Evolutionary conservation across 2,888 invertebrate species (phyloP), one percentile per base, ranked within the genome.

Genomic region (Eupeodes latifasciatus): DNA sequence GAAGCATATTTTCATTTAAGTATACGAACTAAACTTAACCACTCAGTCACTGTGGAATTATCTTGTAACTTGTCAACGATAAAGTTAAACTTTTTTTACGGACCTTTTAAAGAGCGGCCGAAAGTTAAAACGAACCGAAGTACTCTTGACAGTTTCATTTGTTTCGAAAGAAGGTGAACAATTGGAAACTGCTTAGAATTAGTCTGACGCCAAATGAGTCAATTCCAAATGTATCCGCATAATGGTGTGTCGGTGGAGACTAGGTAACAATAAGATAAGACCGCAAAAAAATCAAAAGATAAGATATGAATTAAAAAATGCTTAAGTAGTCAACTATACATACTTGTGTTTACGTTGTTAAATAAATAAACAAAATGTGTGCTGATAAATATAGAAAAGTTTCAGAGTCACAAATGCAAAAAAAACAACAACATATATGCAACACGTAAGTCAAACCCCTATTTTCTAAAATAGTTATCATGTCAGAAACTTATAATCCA

Each of bases 211-310:
- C 59, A 55, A 83, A 76, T 59, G 64, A 16, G 19, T 55, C 64
- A 36, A 49, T 61, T 74, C 40, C 14, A 19, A 62, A 71, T 27
- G n/a, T 57, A 16, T 61, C 67, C 47, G 40, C 40, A 11, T 59
- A 69, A 61, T 14, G 66, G 61, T 36, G 61, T 36, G 44, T 66
- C 34, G 19, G 36, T 59, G 59, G 49, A 53, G 44, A 44, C 72
- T 47, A 34, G 40, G 40, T 40, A 36, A 59, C 9, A 61, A 69
- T 77, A 49, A 64, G 76, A 84, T 87, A 84, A 76, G 67, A 16
- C 40, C 71, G 47, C 76, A 80, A 62, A 87, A 87, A 87, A 84
- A 74, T 77, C 40, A 36, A 12, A 16, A 64, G 87, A 87, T 87
- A 84, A 87, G 87, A 84, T 87, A 87, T 72, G 80, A 59, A 59